Base-by-base conservation (phyloP, 1,140 invertebrate species). In the Saxidomus purpurata region DNA sequence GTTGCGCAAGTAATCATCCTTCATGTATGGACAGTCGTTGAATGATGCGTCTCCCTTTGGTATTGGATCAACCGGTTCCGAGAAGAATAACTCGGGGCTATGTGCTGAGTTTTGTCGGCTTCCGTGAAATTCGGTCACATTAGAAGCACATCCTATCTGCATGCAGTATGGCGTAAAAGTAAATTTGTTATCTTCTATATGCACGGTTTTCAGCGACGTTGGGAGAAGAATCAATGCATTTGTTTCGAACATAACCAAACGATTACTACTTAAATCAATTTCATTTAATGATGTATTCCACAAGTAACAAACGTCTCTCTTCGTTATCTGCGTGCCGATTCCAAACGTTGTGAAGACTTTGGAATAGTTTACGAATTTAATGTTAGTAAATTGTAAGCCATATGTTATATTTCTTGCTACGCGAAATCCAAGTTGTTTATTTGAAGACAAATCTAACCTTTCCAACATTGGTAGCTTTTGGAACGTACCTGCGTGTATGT, bases 181-280 rank as follows among this genome's bases (percentile, higher is more conserved):
- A 55, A 92, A 76, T 19, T 63, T 63, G 28, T 87, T 89, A n/a
- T 59, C 49, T 17, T 74, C 67, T 34, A 88, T 63, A 17, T 61
- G 31, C 8, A 86, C 49, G 17, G 15, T 59, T 0, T 59, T 76
- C 4, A 92, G 38, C 0, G 43, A 31, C 13, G 71, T 61, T n/a
- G 91, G 91, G 15, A 89, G 76, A 8, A 92, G 19, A 0, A 52
- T 74, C 25, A 87, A 19, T 25, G 84, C 84, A 31, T 84, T 84
- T 28, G 19, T 67, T 38, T 76, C 77, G 19, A 90, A 61, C 38
- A 52, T 15, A 49, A 31, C 25, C 40, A 69, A 15, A 17, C 63
- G 31, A 40, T 80, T 77, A 28, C 38, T 55, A n/a, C 28, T 59
- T 13, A 71, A 31, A 47, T 1, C 40, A 25, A 81, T n/a, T 55